Evolutionary conservation across 2,888 invertebrate species (phyloP).

Genomic region (Nomada hirtipes): DNA sequence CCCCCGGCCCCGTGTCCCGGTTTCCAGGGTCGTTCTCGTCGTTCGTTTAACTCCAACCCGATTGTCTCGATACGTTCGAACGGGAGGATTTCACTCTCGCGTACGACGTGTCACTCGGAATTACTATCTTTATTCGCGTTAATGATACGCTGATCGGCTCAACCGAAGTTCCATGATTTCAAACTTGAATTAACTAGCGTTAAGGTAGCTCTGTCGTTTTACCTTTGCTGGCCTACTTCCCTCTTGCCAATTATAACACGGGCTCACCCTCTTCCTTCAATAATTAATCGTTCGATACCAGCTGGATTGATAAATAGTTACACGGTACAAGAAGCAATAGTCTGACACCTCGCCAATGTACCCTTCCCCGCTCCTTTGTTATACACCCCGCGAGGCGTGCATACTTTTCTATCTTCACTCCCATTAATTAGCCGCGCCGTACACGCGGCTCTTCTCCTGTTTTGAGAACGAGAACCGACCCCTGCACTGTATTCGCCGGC

Average conservation of each 20-base stretch:
- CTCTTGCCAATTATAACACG: too few relatives aligned
- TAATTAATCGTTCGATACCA: not conserved
- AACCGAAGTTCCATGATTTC: not conserved
- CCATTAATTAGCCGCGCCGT: slow-evolving; percentile 68
- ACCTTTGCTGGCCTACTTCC: not conserved
- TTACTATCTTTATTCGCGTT: not conserved
- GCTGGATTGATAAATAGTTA: too few relatives aligned
- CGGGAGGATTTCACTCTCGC: not conserved
- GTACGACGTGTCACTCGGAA: not conserved
- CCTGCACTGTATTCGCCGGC: slow-evolving; percentile 61
- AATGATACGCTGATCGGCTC: not conserved
- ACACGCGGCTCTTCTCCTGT: slow-evolving; percentile 65
- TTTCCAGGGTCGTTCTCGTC: slow-evolving; percentile 56
- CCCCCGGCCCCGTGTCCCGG: slow-evolving; percentile 42
- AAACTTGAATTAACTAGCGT: not conserved
- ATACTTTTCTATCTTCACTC: slow-evolving; percentile 54
- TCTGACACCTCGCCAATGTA: slow-evolving; percentile 34
- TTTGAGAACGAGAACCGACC: slow-evolving; percentile 71
- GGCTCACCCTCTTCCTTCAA: not conserved
- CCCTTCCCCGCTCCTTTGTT: slow-evolving; percentile 47
- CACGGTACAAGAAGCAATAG: slow-evolving; percentile 7
- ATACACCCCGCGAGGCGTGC: slow-evolving; percentile 29
- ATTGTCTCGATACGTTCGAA: slow-evolving; percentile 11
- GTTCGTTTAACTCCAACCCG: slow-evolving; percentile 31
- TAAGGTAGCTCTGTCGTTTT: not conserved